Conservation (phyloP, 2,113 vertebrate genomes). For the Sebastes schlegelii region DNA sequence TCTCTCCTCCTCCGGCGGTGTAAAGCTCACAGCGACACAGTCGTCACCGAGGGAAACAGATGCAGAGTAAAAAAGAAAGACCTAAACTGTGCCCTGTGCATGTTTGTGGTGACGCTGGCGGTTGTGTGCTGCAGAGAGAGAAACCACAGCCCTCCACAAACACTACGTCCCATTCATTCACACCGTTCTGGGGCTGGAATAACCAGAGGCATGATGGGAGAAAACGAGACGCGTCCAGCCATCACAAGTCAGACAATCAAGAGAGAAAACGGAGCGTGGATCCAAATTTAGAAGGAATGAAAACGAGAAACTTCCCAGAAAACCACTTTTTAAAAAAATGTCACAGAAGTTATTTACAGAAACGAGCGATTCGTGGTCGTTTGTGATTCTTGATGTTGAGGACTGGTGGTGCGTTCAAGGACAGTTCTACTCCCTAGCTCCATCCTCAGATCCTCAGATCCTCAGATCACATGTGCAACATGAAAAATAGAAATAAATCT, state of each 20-base stretch:
- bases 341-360: background rate
- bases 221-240: background rate
- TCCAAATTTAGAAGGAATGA: background rate
- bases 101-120: slow-evolving; percentile 19
- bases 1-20: too few species aligned
- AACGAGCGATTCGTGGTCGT: background rate
- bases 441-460: too few species aligned
- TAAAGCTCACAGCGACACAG: too few species aligned
- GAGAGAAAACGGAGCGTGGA: background rate
- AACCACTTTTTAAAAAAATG: background rate
- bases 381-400: background rate
- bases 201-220: background rate
- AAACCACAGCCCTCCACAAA: slow-evolving; percentile 1
- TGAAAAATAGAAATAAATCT: background rate
- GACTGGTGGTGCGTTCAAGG: slow-evolving; percentile 22
- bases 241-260: background rate
- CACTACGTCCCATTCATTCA: background rate
- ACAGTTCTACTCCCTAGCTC: too few species aligned
- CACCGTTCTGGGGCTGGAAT: background rate
- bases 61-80: too few species aligned
- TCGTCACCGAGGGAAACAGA: too few species aligned
- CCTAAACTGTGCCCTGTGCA: background rate
- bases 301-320: background rate
- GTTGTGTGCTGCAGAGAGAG: background rate
- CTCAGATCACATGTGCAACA: too few species aligned